These are phyloP conservation scores for Lacerta viridis DNA, from an alignment of 2,797 vertebrate genomes.

Conservation along the genomic window DNA sequence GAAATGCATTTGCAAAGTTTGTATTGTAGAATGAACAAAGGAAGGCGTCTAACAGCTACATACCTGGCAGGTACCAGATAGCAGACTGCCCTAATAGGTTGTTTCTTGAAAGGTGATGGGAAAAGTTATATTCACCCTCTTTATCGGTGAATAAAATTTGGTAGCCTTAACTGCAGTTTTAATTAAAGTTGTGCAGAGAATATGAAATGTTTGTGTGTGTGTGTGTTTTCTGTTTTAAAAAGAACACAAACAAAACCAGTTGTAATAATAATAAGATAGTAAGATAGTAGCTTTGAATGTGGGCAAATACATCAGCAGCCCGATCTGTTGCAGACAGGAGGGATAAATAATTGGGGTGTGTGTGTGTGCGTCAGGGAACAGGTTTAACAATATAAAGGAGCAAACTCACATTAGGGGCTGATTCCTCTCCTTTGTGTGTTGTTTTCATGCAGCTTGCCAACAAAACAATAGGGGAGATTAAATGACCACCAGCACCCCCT, in stretches of 20 bases:
- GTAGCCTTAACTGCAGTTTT: conserved; percentile 4
- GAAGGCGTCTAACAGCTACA: no score
- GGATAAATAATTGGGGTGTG: not conserved
- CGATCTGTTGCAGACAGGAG: no score
- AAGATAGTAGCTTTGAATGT: not conserved
- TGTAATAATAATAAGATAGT: not conserved
- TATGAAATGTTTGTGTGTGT: not conserved
- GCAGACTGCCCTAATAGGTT: not conserved
- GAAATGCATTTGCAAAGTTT: conserved; percentile 36
- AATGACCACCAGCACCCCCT: no score
- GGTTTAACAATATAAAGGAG: not conserved
- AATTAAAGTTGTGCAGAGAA: conserved; percentile 21
- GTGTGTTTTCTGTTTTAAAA: not conserved
- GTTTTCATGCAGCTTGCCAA: no score
- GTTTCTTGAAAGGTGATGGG: not conserved
- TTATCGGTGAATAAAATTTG: conserved; percentile 8
- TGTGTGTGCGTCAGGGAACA: no score
- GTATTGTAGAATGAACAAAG: rapidly evolving
- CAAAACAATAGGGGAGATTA: no score
- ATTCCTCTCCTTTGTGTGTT: not conserved
- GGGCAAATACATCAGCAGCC: not conserved
- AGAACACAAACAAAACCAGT: not conserved
- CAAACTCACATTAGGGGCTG: not conserved
- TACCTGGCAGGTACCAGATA: not conserved
- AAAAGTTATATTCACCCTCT: conserved; percentile 26